These are phyloP conservation scores for Tachina grossa DNA, from an alignment of 2,888 invertebrate species.

Conservation along the genomic window DNA sequence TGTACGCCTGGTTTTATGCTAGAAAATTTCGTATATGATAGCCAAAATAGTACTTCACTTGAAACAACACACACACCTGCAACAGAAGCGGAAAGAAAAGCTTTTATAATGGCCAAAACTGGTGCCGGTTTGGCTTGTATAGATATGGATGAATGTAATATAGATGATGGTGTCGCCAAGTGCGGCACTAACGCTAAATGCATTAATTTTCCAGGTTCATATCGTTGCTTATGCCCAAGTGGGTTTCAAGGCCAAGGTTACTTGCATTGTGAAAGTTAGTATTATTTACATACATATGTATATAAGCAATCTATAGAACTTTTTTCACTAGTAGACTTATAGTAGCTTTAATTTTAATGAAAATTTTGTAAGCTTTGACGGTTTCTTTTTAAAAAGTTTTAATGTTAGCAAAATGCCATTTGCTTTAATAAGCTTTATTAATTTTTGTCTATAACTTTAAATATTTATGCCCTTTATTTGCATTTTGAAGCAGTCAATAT, in stretches of 20 bases:
- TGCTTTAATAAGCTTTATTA: background rate
- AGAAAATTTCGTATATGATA: constrained; percentile 77
- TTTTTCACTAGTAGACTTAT: background rate
- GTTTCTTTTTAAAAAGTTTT: background rate
- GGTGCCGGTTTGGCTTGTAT: constrained; percentile 85
- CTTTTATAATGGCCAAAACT: constrained; percentile 73
- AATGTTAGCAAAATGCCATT: background rate
- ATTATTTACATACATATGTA: constrained; percentile 79
- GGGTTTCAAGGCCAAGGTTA: constrained; percentile 90
- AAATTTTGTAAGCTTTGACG: constrained; percentile 65
- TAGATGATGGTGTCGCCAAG: constrained; percentile 87
- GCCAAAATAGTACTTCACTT: constrained; percentile 64
- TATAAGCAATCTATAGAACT: background rate
- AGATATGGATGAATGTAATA: constrained; percentile 90
- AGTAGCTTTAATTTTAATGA: constrained; percentile 1
- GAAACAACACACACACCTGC: constrained; percentile 41
- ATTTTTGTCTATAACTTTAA: background rate
- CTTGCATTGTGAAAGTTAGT: constrained; percentile 89
- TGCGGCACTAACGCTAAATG: constrained; percentile 92
- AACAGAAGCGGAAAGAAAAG: constrained; percentile 58
- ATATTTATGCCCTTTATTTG: no score
- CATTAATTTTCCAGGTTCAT: constrained; percentile 91
- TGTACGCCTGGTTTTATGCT: constrained; percentile 89
- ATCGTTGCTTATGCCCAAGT: constrained; percentile 89
- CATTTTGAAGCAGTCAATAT: background rate